Evolutionary conservation across 2,888 invertebrate genomes (phyloP), one percentile per base, ranked within the genome.

Genomic region (Serripes groenlandicus): DNA sequence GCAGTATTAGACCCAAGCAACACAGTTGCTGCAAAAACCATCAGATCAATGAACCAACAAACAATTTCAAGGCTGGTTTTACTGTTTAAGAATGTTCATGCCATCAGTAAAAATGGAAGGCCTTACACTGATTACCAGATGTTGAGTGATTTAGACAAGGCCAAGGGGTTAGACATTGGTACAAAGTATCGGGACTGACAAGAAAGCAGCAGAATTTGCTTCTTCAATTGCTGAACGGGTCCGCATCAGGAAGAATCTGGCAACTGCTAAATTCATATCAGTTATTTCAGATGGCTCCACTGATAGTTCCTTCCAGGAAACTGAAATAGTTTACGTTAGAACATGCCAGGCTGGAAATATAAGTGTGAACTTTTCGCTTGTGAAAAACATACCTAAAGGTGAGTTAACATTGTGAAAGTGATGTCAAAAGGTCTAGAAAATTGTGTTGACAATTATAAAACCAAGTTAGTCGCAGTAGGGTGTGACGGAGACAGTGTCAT

Each of bases 311-410:
- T 62, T 23, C 18, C 78, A 83, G 52, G 78, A 83, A 32, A 32
- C 75, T 11, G 83, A 83, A 54, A 83, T 78, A 34, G 75, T 83
- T 18, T 78, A 72, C 68, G 62, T 78, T 3, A 54, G 83, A 49
- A 18, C 66, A 2, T 64, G 70, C 42, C 9, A 34, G 0, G 49
- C 37, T n/a, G 78, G 75, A 1, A 42, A 28, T 3, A 66, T 78
- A 30, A 0, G 34, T 0, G 78, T 78, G 0, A 18, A 66, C 35
- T 82, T 82, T 54, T 72, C 72, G 5, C 0, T 58, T 0, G 52
- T 83, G 1, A 78, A 71, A 58, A 78, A 78, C 72, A 75, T 78
- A 0, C 64, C 56, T 26, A 78, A 34, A 32, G 77, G 58, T 56
- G 68, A 80, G 42, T 56, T 37, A 9, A 26, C 62, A 34, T 56